These are phyloP conservation scores for Sinocyclocheilus grahami DNA, from an alignment of 2,113 vertebrate species.

Conservation along the genomic window DNA sequence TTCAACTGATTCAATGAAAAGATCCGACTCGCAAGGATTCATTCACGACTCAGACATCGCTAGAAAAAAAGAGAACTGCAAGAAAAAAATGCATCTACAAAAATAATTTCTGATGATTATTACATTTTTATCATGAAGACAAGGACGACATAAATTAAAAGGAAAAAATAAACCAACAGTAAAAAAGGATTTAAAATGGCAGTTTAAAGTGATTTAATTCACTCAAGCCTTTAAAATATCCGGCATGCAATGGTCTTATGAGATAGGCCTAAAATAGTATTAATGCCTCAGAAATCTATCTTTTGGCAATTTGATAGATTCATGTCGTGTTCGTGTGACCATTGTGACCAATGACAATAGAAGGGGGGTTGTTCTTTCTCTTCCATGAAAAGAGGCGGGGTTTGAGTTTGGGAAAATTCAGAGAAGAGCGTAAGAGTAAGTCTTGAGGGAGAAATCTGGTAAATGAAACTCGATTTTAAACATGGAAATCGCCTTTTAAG, in stretches of 20 bases:
- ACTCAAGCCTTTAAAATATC: not conserved
- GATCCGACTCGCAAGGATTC: not conserved
- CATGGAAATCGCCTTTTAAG: conserved; percentile 54
- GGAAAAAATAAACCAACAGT: not conserved
- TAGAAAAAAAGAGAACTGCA: not conserved
- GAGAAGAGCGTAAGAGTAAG: conserved; percentile 34
- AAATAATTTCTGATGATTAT: not conserved
- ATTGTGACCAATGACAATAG: conserved; percentile 51
- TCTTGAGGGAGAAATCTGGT: conserved; percentile 20
- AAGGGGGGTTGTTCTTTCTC: conserved; percentile 24
- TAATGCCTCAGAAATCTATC: not conserved
- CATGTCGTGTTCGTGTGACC: conserved; percentile 51
- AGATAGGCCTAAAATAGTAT: not conserved
- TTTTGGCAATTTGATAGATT: conserved; percentile 35
- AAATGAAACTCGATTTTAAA: conserved; percentile 14
- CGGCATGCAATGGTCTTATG: not conserved
- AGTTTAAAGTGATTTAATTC: not conserved
- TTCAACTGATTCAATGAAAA: not conserved
- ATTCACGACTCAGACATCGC: not conserved
- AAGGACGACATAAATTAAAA: not conserved
- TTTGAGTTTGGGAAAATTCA: conserved; percentile 50
- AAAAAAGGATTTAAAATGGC: not conserved
- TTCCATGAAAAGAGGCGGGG: conserved; percentile 62
- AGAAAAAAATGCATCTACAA: no score
- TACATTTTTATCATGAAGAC: not conserved